phyloP scores from a whole-genome alignment of 2,797 vertebrate species.

The Sylvilagus floridanus region DNA sequence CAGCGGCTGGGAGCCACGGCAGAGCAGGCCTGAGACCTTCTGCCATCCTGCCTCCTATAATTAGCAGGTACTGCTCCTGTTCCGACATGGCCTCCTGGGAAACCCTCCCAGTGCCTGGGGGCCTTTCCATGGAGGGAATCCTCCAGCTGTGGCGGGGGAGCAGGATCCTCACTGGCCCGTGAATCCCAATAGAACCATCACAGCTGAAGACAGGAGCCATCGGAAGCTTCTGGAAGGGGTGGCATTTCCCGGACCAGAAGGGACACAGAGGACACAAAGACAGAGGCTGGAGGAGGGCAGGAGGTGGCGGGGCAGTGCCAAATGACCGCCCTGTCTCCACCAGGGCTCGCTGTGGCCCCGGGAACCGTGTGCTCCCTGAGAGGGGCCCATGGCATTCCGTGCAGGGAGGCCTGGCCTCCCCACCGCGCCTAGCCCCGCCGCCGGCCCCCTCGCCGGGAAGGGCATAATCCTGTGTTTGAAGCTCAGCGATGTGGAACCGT shows the following conservation, averaged over 20 bases:
- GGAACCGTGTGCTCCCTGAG: background rate
- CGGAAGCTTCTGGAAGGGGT: background rate
- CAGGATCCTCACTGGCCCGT: background rate
- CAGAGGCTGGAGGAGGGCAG: background rate
- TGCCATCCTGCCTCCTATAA: background rate
- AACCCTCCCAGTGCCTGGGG: background rate
- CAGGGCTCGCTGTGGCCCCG: too few species aligned
- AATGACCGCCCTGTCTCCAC: too few species aligned
- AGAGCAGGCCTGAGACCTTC: background rate
- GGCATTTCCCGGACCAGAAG: background rate
- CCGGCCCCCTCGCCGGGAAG: constrained; percentile 59
- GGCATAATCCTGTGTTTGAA: constrained; percentile 76
- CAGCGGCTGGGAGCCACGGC: background rate
- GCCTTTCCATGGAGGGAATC: background rate
- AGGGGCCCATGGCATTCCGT: constrained; percentile 15
- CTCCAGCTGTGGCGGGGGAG: background rate
- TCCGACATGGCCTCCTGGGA: background rate
- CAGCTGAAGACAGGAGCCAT: constrained; percentile 28
- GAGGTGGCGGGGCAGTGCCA: background rate
- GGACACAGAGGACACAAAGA: background rate
- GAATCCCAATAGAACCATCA: constrained; percentile 1
- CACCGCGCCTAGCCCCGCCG: constrained; percentile 12
- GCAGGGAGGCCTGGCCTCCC: background rate
- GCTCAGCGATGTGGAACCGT: constrained; percentile 74
- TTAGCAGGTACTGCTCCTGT: background rate